These are phyloP conservation scores for Tetragnatha versicolor DNA, from an alignment of 1,140 invertebrate genomes.

Conservation along the genomic window DNA sequence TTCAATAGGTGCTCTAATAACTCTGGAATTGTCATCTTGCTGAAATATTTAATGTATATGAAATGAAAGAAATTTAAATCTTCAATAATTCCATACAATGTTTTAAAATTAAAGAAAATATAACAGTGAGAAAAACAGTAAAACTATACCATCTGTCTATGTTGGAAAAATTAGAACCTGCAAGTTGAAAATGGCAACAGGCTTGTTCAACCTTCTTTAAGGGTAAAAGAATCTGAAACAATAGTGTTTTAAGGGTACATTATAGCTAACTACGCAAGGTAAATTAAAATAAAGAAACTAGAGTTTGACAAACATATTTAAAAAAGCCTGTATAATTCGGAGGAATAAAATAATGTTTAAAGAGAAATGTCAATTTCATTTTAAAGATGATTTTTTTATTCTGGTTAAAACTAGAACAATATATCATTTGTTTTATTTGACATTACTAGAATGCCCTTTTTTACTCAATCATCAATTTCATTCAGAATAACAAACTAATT, in stretches of 20 bases:
- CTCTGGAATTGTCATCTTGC: constrained; percentile 74
- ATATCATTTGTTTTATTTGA: too few species aligned
- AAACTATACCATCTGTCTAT: constrained; percentile 65
- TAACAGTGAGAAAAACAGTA: neutral
- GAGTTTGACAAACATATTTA: neutral
- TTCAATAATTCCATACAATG: neutral
- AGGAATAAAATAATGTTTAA: neutral
- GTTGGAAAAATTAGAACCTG: constrained; percentile 69
- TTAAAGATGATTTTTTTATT: too few species aligned
- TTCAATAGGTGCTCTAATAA: constrained; percentile 73
- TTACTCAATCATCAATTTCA: too few species aligned
- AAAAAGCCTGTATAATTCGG: too few species aligned
- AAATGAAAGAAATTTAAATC: too few species aligned
- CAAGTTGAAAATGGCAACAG: constrained; percentile 76
- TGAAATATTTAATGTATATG: neutral
- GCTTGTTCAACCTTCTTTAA: constrained; percentile 75
- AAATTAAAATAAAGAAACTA: neutral
- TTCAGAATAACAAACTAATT: too few species aligned
- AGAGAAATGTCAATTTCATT: too few species aligned
- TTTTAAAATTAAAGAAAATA: neutral
- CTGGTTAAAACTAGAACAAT: too few species aligned
- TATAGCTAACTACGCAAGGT: neutral
- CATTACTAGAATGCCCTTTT: too few species aligned
- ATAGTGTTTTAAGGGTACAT: neutral
- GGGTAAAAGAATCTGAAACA: constrained; percentile 69